Evolutionary conservation across 2,113 vertebrate species (phyloP).

Genomic region (Lagopus leucura): DNA sequence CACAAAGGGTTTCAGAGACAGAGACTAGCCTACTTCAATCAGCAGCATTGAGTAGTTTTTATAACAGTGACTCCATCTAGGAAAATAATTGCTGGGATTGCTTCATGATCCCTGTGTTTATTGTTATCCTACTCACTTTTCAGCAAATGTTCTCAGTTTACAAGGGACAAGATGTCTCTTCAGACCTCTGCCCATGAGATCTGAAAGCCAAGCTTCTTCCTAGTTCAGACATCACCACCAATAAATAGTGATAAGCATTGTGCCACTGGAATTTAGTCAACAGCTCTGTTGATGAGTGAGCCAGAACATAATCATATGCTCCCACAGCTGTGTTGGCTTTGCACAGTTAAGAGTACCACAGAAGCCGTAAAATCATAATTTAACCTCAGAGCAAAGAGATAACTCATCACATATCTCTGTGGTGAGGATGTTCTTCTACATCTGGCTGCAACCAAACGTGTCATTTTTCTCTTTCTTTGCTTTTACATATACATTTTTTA

Average conservation of each 20-base stretch:
- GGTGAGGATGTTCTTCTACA: background rate
- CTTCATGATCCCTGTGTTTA: slow-evolving; percentile 40
- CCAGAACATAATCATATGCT: slow-evolving; percentile 24
- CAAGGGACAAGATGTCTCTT: slow-evolving; percentile 41
- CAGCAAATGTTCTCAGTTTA: slow-evolving; percentile 48
- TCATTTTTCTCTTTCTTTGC: background rate
- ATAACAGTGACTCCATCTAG: slow-evolving; percentile 45
- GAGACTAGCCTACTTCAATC: background rate
- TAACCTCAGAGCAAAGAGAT: background rate
- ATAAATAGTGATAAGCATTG: slow-evolving; percentile 16
- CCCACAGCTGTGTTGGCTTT: background rate
- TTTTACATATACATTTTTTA: background rate
- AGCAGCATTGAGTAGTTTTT: background rate
- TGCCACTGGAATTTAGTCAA: slow-evolving; percentile 21
- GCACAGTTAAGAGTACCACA: background rate
- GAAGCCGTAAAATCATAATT: slow-evolving; percentile 20
- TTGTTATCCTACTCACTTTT: slow-evolving; percentile 45
- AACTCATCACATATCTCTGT: background rate
- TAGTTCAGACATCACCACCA: slow-evolving; percentile 9
- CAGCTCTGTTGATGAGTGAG: background rate
- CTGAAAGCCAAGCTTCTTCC: slow-evolving; percentile 49
- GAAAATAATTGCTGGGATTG: slow-evolving; percentile 59
- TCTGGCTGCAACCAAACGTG: background rate
- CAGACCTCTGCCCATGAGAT: background rate
- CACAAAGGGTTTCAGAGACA: background rate